These are phyloP conservation scores for Drosophila burlai DNA, from an alignment of 1,140 invertebrate species.

Conservation along the genomic window DNA sequence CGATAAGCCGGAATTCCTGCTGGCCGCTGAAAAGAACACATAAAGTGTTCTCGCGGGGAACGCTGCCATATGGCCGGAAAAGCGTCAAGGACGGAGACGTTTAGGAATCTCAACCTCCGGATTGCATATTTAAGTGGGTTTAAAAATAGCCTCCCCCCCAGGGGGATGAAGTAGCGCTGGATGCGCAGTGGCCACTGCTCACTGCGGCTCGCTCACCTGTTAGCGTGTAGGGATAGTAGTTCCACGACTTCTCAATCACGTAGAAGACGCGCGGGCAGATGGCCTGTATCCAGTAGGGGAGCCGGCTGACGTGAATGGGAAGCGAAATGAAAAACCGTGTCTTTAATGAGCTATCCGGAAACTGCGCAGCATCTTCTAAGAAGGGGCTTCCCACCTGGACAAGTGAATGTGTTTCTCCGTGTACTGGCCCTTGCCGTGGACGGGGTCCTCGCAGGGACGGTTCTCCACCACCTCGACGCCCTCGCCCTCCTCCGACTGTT, in stretches of 20 bases:
- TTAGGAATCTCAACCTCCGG: constrained; percentile 5
- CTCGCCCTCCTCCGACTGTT: constrained; percentile 95
- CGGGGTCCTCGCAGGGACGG: constrained; percentile 91
- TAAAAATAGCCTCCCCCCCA: constrained; percentile 41
- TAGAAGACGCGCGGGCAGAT: constrained; percentile 96
- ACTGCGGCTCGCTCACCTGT: constrained; percentile 88
- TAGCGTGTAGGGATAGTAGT: constrained; percentile 96
- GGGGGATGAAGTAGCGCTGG: background rate
- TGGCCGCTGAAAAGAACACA: constrained; percentile 20
- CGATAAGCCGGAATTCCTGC: constrained; percentile 26
- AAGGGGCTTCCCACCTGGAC: constrained; percentile 89
- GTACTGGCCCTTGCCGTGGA: constrained; percentile 93
- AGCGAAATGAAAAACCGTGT: constrained; percentile 7
- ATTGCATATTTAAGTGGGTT: constrained; percentile 31
- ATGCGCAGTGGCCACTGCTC: constrained; percentile 25
- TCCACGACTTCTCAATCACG: constrained; percentile 97
- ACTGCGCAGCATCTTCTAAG: constrained; percentile 15
- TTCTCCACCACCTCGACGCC: constrained; percentile 97
- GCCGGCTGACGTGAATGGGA: constrained; percentile 87
- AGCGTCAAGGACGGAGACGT: background rate
- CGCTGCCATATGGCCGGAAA: constrained; percentile 36
- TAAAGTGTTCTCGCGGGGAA: constrained; percentile 11
- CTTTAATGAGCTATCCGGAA: constrained; percentile 1
- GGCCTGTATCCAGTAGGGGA: constrained; percentile 95
- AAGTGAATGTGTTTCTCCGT: constrained; percentile 97